Evolutionary conservation across 2,888 invertebrate genomes (phyloP), one percentile per base, ranked within the genome.

Genomic region (Pheosia gnoma): DNA sequence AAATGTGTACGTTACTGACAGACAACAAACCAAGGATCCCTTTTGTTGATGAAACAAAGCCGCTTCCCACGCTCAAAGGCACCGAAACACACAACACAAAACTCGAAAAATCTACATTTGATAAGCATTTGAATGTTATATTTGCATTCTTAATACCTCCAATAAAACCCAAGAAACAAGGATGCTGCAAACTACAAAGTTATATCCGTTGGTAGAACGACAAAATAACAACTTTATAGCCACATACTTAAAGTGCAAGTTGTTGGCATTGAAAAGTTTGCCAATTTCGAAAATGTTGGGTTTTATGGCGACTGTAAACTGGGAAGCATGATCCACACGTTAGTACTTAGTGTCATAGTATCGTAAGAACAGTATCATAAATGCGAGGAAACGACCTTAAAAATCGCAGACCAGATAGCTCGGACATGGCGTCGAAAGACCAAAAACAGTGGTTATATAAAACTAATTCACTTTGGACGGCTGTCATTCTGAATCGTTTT

Each of bases 131-230:
- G 62, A 59, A 70, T 71, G 59, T 59, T 41, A 57, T 63, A 68
- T 71, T 68, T 71, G 66, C 72, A 72, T 66, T 76, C 72, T 68
- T 72, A 71, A 76, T 68, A 66, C 62, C 9, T 36, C 57, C 55
- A 57, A 56, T 49, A 59, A 60, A 60, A 49, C 36, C 25, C 4
- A 13, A 47, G 45, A 11, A 47, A 7, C 47, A 66, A 59, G 70
- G 58, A 66, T 58, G 54, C 51, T 47, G 39, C 58, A 61, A 66
- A 65, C 68, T 59, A 59, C 62, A 61, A 74, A 71, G 57, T 61
- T 59, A 52, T 49, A 60, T 56, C 25, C 41, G 59, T 62, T 62
- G 51, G 52, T 61, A 7, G 25, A 36, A 25, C 56, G 66, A 60
- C 66, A 67, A 63, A 76, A 53, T 62, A 60, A 64, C 61, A 61